A percentile compares a stretch with the other conserved stretches of the same genome.
Evolutionary conservation across 2,888 invertebrate species (phyloP).

Genomic region (Hypena proboscidalis): DNA sequence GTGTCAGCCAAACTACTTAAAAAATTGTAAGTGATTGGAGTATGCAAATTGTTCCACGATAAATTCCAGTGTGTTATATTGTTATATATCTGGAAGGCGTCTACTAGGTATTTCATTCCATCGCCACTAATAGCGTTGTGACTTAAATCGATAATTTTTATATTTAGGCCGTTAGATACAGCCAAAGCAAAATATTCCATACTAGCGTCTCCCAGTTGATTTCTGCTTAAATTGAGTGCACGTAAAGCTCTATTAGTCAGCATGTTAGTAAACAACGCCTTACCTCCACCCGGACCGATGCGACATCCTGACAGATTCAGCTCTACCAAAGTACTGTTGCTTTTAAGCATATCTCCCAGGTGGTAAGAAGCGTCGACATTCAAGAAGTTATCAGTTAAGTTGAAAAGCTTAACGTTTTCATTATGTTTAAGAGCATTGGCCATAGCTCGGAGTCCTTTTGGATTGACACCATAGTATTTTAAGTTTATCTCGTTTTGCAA

Average conservation of each 20-base stretch:
- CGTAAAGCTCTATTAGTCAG: constrained; percentile 37
- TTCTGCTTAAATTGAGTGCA: constrained; percentile 42
- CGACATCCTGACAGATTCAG: constrained; percentile 50
- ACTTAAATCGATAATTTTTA: neutral
- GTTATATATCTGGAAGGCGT: neutral
- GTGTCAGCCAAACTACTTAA: too few relatives aligned
- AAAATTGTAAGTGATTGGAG: neutral
- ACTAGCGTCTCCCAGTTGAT: constrained; percentile 48
- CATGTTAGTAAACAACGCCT: constrained; percentile 34
- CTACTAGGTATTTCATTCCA: neutral
- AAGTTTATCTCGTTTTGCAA: constrained; percentile 42
- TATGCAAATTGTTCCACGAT: neutral
- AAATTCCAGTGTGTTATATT: neutral
- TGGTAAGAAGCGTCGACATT: constrained; percentile 53
- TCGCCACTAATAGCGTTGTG: neutral
- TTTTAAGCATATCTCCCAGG: constrained; percentile 46
- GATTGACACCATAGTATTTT: constrained; percentile 47
- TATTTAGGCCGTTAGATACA: neutral
- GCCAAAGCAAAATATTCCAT: constrained; percentile 39
- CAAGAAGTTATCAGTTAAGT: constrained; percentile 50
- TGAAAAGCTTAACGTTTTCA: constrained; percentile 39
- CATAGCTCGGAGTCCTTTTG: constrained; percentile 46
- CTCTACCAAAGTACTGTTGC: constrained; percentile 45
- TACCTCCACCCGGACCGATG: constrained; percentile 44
- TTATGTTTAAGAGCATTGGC: constrained; percentile 48